Percentiles rank a stretch among this genome's conserved stretches.
phyloP scores from a whole-genome alignment of 2,797 vertebrate genomes.

The Mus spretus region DNA sequence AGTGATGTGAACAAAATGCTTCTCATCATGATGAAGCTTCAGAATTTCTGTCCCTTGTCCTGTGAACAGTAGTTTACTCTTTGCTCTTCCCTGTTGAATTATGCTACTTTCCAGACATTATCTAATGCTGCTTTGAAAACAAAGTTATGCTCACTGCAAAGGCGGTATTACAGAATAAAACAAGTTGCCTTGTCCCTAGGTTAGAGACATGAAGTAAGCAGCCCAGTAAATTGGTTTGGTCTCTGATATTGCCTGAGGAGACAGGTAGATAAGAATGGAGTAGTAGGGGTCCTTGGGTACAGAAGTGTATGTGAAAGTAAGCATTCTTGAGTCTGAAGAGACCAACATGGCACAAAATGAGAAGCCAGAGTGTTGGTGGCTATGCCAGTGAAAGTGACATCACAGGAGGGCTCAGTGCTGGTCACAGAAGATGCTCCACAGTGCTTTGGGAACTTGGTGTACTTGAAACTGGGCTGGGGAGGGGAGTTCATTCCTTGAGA shows the following conservation, averaged over 20 bases:
- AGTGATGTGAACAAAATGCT: too few species aligned
- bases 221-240: background rate
- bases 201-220: background rate
- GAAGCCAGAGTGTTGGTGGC: background rate
- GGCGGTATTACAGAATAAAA: background rate
- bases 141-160: background rate
- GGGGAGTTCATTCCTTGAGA: background rate
- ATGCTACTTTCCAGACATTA: background rate
- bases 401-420: rapidly evolving
- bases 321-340: background rate
- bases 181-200: background rate
- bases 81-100: background rate
- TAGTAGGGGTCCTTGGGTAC: rapidly evolving
- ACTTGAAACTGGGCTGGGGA: too few species aligned
- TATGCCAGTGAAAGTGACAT: background rate
- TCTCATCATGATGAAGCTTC: rapidly evolving
- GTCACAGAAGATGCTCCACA: background rate
- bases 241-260: too few species aligned
- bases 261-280: too few species aligned
- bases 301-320: background rate
- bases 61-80: background rate
- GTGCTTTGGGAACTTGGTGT: background rate
- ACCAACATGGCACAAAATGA: background rate
- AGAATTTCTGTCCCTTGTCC: background rate
- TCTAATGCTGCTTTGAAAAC: background rate